Base-by-base conservation (phyloP, 2,797 vertebrate species). In the Pangasius macronema region DNA sequence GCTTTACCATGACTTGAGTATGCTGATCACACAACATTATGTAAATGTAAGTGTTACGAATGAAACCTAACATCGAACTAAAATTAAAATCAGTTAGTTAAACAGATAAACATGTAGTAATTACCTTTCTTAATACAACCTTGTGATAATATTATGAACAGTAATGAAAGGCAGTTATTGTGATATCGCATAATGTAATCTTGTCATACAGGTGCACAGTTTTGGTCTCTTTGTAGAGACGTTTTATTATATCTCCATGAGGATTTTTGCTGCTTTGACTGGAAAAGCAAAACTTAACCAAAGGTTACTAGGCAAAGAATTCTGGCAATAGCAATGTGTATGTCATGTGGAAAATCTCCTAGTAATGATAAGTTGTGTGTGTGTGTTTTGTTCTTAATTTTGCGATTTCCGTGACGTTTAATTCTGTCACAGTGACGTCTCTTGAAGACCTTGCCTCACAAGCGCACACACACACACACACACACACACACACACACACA, bases 311-410 rank as follows among this genome's bases (percentile, higher is more conserved):
- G 33, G 77, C 33, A 80, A 61, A 33, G 5, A 14, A 24, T 61
- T 82, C 11, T 22, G 18, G 33, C 10, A 27, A 27, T 27, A 24
- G 6, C 46, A 63, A 83, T 30, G 51, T 51, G 63, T 67, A 83
- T 18, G 16, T 53, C 36, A 83, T n/a, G 27, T 46, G 13, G 18
- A n/a, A 83, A 30, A 18, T 46, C 57, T 59, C 22, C 22, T 67
- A 84, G 76, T 82, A 67, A 86, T 86, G 82, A 33, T 82, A 68
- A 63, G 14, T 8, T 42, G 22, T 88, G 63, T 86, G 49, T 70
- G 70, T 84, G 67, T 82, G 86, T 80, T 76, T 59, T 20, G 18
- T 59, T 80, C 22, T 80, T 80, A 59, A 57, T 80, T 36, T 39
- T 80, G 77, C 2, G 33, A 77, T 55, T 33, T 75, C 22, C 46